A percentile compares a stretch with the other conserved stretches of the same genome.
phyloP scores from a whole-genome alignment of 92 coral and sea anemone genomes.

The Siderastrea siderea region DNA sequence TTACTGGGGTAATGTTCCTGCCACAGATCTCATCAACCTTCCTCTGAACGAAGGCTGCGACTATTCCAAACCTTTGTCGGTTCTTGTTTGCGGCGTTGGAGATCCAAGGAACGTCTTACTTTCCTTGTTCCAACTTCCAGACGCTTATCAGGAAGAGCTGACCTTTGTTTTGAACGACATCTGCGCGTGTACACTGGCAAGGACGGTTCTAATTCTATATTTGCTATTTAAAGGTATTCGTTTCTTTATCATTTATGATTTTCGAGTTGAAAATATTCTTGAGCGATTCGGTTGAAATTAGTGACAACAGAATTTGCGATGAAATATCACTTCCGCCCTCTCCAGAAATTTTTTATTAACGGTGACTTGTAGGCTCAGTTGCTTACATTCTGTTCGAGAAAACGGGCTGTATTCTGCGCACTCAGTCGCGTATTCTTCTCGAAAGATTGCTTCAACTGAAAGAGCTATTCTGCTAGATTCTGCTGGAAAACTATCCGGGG shows the following conservation, averaged over 20 bases:
- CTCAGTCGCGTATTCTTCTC: too few relatives aligned
- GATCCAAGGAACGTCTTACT: conserved; percentile 77
- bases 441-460: too few relatives aligned
- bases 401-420: too few relatives aligned
- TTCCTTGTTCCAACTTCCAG: conserved; percentile 60
- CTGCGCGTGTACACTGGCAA: conserved; percentile 73
- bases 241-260: neutral
- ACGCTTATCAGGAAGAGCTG: conserved; percentile 51
- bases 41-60: conserved; percentile 75
- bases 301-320: too few relatives aligned
- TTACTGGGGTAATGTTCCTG: conserved; percentile 87
- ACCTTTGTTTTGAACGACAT: conserved; percentile 77
- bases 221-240: conserved; percentile 71
- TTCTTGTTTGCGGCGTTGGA: conserved; percentile 83
- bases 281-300: too few relatives aligned
- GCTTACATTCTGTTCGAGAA: too few relatives aligned
- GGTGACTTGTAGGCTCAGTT: too few relatives aligned
- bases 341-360: too few relatives aligned
- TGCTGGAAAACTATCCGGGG: too few relatives aligned
- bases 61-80: conserved; percentile 53
- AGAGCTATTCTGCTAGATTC: too few relatives aligned
- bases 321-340: too few relatives aligned
- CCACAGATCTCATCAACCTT: conserved; percentile 74
- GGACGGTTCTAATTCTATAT: conserved; percentile 78
- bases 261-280: too few relatives aligned